Conservation (phyloP, 2,113 vertebrate genomes). For the Loxodonta africana region DNA sequence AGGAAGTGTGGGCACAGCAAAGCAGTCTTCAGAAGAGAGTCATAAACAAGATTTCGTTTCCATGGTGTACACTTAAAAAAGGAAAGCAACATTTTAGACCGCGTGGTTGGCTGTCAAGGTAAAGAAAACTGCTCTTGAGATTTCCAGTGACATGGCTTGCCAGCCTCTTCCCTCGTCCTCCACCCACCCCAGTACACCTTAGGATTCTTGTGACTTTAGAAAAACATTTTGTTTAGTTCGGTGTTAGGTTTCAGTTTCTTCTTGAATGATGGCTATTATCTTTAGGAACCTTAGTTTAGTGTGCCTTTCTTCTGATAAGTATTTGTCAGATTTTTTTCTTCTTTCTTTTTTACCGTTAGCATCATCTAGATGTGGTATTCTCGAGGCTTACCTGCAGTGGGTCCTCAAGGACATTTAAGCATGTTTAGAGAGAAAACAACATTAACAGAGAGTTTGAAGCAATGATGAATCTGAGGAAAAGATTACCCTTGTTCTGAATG, state of each 20-base stretch:
- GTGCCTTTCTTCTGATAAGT: not conserved
- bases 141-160: constrained; percentile 1
- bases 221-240: not conserved
- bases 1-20: constrained; percentile 59
- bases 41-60: constrained; percentile 54
- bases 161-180: not conserved
- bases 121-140: not conserved
- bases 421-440: constrained; percentile 7
- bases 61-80: constrained; percentile 8
- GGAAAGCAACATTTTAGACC: constrained; percentile 35
- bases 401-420: not conserved
- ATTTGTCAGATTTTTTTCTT: not conserved
- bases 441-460: constrained; percentile 28
- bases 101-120: not conserved
- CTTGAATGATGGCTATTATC: constrained; percentile 57
- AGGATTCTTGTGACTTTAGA: constrained; percentile 18
- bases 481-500: not conserved
- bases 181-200: not conserved
- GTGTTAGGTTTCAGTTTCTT: constrained; percentile 51
- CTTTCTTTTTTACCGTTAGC: not conserved
- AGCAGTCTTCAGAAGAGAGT: constrained; percentile 56
- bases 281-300: constrained; percentile 39
- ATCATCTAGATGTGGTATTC: not conserved
- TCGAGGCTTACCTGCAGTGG: not conserved
- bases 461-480: not conserved